Base-by-base conservation (phyloP, 2,797 vertebrate genomes). In the Octomys mimax region DNA sequence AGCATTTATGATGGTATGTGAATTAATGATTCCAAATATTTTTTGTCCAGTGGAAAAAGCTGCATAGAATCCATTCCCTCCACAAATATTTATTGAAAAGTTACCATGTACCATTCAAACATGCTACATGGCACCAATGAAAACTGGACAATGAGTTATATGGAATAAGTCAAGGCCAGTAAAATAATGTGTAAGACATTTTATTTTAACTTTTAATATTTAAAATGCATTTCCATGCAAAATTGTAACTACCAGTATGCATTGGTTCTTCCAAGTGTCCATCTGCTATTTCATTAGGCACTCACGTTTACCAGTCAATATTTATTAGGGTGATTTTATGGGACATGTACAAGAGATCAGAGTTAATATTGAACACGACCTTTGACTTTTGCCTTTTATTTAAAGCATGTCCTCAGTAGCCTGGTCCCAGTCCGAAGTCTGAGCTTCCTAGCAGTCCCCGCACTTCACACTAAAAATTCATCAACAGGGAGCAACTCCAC, bases 11-110 rank as follows among this genome's bases (percentile, higher is more conserved):
- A 87, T 93, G 39, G 79, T 28, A 79, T 33, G 0, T 14, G 68
- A 80, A 96, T 96, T 98, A 96, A 96, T 95, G 54, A 94, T 88
- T 93, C 52, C 88, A 97, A 97, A 89, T 8, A 91, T 36, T 89
- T 70, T 75, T 94, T 94, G 81, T 94, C 95, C 89, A 59, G 59
- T 81, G 36, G 64, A 92, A 89, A 91, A 92, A 54, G 16, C n/a
- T 42, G 7, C n/a, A 49, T 66, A 91, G 95, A 92, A 42, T 88
- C 36, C 16, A 90, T 59, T 96, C n/a, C 77, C 33, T 89, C 4
- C n/a, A 83, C 64, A 93, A 96, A 94, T 87, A 81, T 64, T 96
- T 95, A 70, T 33, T 92, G 68, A 92, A 39, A 94, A 61, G 24
- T 73, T 84, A 88, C 33, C 31, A 52, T 78, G 36, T 85, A n/a